Conservation (phyloP, 1,140 invertebrate genomes). For the Hormaphis cornu region DNA sequence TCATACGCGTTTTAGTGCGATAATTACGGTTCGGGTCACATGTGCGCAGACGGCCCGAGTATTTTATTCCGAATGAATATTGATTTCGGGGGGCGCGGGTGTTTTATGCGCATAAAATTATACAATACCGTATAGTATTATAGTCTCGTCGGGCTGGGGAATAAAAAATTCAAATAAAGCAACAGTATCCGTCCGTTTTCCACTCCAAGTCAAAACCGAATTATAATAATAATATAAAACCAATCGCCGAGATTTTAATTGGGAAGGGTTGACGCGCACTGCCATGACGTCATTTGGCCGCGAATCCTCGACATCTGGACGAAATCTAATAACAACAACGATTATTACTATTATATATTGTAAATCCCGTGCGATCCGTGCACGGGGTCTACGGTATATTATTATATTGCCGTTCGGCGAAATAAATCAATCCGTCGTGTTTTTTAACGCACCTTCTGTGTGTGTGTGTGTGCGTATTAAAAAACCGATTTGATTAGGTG, state of each 20-base stretch:
- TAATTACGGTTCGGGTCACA: constrained; percentile 19
- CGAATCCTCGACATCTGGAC: constrained; percentile 21
- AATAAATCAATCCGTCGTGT: constrained; percentile 19
- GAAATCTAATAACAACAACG: constrained; percentile 26
- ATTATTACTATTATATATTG: no score
- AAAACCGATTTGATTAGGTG: constrained; percentile 30
- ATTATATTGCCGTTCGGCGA: background rate
- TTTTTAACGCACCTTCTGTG: background rate
- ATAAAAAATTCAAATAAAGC: background rate
- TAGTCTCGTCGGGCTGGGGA: background rate
- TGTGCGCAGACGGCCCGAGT: background rate
- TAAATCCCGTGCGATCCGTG: no score
- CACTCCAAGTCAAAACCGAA: constrained; percentile 17
- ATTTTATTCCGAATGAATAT: background rate
- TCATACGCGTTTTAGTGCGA: background rate
- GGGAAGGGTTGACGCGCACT: constrained; percentile 8
- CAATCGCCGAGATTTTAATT: constrained; percentile 31
- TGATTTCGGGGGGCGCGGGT: background rate
- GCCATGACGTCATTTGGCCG: constrained; percentile 24
- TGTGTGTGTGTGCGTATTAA: constrained; percentile 2
- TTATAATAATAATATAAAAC: no score
- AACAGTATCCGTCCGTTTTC: background rate
- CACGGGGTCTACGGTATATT: background rate
- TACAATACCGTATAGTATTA: background rate
- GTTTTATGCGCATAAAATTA: background rate